Percentiles rank a stretch among this genome's conserved stretches.
Conservation (phyloP, 2,888 invertebrate species). For the Volucella inflata region DNA sequence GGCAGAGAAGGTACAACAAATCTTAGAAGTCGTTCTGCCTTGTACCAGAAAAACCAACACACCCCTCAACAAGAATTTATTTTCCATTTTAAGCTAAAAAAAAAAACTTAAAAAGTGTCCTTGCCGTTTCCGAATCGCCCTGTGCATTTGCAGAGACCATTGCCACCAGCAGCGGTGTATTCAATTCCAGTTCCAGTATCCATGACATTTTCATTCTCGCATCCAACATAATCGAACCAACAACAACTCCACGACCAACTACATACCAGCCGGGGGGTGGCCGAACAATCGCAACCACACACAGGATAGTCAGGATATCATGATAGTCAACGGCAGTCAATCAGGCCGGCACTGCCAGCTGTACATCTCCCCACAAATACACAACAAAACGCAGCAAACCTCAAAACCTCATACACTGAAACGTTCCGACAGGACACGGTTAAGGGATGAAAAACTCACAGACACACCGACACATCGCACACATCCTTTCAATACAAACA, state of each 20-base stretch:
- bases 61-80: background rate
- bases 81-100: background rate
- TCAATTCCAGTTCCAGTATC: constrained; percentile 1
- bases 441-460: constrained; percentile 65
- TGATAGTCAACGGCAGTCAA: background rate
- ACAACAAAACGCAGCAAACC: background rate
- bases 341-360: background rate
- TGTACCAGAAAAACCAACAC: too few relatives aligned
- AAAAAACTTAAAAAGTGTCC: constrained; percentile 22
- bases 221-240: constrained; percentile 39
- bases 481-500: background rate
- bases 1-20: too few relatives aligned
- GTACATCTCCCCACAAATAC: constrained; percentile 19
- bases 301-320: background rate
- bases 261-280: too few relatives aligned
- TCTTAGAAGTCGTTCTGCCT: too few relatives aligned
- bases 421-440: constrained; percentile 29
- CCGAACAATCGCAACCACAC: background rate
- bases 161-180: background rate
- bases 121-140: constrained; percentile 64
- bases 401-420: constrained; percentile 25
- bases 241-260: constrained; percentile 11
- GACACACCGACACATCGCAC: too few relatives aligned
- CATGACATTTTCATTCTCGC: constrained; percentile 57
- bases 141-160: constrained; percentile 36